Evolutionary conservation across 2,888 invertebrate species (phyloP).

Genomic region (Ceramica pisi): DNA sequence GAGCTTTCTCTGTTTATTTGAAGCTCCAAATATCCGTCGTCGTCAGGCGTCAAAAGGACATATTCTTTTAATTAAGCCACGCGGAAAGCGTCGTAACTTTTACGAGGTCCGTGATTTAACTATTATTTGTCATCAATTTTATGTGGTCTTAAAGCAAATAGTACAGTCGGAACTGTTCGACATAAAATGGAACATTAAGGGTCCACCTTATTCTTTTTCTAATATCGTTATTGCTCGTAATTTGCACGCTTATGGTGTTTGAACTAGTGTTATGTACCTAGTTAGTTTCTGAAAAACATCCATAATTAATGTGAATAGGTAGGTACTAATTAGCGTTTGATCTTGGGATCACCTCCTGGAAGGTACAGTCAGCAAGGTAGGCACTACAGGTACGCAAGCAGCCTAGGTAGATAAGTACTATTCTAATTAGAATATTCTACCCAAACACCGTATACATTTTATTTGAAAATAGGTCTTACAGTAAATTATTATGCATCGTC

Average conservation of each 20-base stretch:
- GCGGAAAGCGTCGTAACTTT: slow-evolving; percentile 88
- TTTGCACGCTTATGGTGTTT: slow-evolving; percentile 28
- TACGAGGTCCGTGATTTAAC: slow-evolving; percentile 89
- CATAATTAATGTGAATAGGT: background rate
- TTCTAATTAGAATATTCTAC: background rate
- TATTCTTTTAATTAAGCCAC: slow-evolving; percentile 90
- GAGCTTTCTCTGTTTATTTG: slow-evolving; percentile 59
- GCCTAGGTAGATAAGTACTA: no score
- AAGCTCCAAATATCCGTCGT: slow-evolving; percentile 60
- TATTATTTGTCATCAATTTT: slow-evolving; percentile 91
- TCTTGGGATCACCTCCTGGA: background rate
- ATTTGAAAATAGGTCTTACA: background rate
- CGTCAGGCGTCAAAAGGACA: slow-evolving; percentile 82
- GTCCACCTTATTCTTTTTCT: slow-evolving; percentile 53
- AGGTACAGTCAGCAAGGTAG: background rate
- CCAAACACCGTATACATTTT: background rate
- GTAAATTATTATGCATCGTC: background rate
- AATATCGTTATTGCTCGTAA: slow-evolving; percentile 44
- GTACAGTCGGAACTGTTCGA: slow-evolving; percentile 73
- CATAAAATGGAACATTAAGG: slow-evolving; percentile 74
- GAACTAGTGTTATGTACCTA: background rate
- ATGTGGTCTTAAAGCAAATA: slow-evolving; percentile 88
- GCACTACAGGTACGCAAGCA: background rate
- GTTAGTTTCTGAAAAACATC: slow-evolving; percentile 6
- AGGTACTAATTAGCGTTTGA: background rate